phyloP scores from a whole-genome alignment of 2,888 invertebrate species.

The Acrobasis consociella region DNA sequence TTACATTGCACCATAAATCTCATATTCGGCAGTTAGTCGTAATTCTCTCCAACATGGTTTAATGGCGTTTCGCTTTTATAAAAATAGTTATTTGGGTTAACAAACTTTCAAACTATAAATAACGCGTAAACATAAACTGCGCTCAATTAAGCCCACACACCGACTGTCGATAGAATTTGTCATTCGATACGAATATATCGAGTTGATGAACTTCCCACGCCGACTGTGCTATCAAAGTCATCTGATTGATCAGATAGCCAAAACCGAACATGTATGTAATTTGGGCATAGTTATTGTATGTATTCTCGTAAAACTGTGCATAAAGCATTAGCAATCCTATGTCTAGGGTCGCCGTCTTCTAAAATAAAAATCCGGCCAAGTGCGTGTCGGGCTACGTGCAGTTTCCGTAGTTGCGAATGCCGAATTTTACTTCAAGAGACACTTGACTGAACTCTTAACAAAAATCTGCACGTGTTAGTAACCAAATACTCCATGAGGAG shows the following conservation, averaged over 20 bases:
- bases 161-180: slow-evolving; percentile 16
- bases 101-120: slow-evolving; percentile 17
- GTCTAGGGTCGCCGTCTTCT: no score
- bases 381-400: no score
- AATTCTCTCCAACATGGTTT: not conserved
- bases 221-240: not conserved
- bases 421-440: no score
- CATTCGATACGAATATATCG: slow-evolving; percentile 14
- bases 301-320: no score
- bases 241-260: not conserved
- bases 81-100: slow-evolving; percentile 17
- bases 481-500: no score
- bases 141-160: slow-evolving; percentile 14
- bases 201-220: slow-evolving; percentile 15
- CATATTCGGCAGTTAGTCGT: not conserved
- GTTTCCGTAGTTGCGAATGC: no score
- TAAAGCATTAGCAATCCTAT: no score
- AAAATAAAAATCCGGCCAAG: no score
- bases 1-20: not conserved
- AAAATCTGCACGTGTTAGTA: no score
- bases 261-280: no score
- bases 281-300: no score
- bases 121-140: not conserved
- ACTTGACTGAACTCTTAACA: no score
- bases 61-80: slow-evolving; percentile 13